A percentile compares a stretch with the other conserved stretches of the same genome.
Evolutionary conservation across 1,140 invertebrate genomes (phyloP).

Genomic region (Nasonia longicornis): DNA sequence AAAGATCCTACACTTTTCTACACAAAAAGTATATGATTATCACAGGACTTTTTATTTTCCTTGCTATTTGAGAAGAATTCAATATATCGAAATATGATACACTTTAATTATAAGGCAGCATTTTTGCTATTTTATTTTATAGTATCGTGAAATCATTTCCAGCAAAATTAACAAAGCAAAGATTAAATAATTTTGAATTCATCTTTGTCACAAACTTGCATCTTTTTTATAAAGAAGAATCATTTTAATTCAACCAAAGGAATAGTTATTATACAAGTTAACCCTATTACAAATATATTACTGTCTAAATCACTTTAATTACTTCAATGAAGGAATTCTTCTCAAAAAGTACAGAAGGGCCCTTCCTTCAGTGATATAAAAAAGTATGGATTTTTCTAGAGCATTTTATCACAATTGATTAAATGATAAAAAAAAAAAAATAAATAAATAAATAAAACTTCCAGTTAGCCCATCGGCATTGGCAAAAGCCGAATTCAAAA

Average conservation of each 20-base stretch:
- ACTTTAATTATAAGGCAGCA: not conserved
- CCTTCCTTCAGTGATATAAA: constrained; percentile 31
- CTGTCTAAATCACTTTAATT: not conserved
- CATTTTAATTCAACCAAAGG: not conserved
- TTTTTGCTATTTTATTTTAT: not conserved
- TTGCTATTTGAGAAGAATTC: constrained; percentile 33
- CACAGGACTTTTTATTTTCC: constrained; percentile 32
- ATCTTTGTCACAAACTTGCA: not conserved
- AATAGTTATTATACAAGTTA: not conserved
- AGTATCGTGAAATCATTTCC: not conserved
- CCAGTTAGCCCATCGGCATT: constrained; percentile 49
- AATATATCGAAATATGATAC: not conserved
- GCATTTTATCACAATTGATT: not conserved
- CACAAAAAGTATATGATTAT: constrained; percentile 32
- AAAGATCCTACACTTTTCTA: constrained; percentile 23
- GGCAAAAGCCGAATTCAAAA: constrained; percentile 51
- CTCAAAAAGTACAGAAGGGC: constrained; percentile 32
- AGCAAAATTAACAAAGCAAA: not conserved
- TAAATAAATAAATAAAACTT: not conserved
- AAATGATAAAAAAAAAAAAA: not conserved
- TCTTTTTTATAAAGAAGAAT: not conserved
- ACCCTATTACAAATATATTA: not conserved
- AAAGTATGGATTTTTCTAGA: constrained; percentile 23
- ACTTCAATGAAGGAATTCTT: not conserved
- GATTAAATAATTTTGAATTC: not conserved